Percentiles rank a stretch among this genome's conserved stretches.
These are phyloP conservation scores for Laothoe populi DNA, from an alignment of 2,888 invertebrate genomes.

Conservation along the genomic window DNA sequence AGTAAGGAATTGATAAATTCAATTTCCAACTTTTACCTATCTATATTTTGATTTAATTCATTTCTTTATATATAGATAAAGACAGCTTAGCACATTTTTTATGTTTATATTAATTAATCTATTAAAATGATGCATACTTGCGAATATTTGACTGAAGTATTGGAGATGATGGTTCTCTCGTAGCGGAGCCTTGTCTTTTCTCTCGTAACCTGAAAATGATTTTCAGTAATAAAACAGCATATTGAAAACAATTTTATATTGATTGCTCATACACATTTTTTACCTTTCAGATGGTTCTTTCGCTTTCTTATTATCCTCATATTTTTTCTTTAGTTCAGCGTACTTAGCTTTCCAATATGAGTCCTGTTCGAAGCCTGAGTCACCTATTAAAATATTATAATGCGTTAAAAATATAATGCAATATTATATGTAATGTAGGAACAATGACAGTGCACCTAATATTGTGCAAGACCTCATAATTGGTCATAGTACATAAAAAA, in stretches of 20 bases:
- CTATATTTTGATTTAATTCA: too few species aligned
- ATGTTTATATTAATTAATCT: too few species aligned
- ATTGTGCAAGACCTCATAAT: too few species aligned
- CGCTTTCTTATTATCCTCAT: constrained; percentile 59
- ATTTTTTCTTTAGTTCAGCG: constrained; percentile 63
- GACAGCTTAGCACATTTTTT: too few species aligned
- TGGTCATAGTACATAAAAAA: too few species aligned
- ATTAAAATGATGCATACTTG: neutral
- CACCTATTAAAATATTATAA: constrained; percentile 48
- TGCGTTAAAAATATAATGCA: neutral
- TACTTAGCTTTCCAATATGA: constrained; percentile 72
- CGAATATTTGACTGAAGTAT: constrained; percentile 16
- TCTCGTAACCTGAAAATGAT: neutral
- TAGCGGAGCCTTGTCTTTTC: neutral
- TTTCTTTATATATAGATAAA: too few species aligned
- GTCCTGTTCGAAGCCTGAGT: constrained; percentile 58
- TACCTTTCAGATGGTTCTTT: constrained; percentile 35
- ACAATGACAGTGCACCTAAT: too few species aligned
- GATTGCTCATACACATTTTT: neutral
- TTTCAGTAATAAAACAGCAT: too few species aligned
- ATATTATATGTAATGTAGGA: neutral
- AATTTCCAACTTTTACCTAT: too few species aligned
- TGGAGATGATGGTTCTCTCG: neutral
- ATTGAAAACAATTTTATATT: too few species aligned
- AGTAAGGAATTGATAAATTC: too few species aligned